Percentiles rank a stretch among this genome's conserved stretches.
Evolutionary conservation across 2,797 vertebrate species (phyloP).

Genomic region (Sebastes nivosus): DNA sequence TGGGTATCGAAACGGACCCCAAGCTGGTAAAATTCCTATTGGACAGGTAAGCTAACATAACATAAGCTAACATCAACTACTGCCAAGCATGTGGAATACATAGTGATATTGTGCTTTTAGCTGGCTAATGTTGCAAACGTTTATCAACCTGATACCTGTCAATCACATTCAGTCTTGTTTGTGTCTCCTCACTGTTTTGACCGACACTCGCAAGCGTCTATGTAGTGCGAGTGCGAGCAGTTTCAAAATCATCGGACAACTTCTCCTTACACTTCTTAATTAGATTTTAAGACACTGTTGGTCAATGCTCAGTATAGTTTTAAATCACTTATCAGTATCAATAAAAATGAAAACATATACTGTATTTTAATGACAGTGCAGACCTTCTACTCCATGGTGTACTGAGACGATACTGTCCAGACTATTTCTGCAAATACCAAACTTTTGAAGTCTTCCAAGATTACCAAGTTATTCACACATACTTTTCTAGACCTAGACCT

Average conservation of each 20-base stretch:
- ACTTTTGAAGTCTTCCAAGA: conserved; percentile 1
- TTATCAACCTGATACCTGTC: no score
- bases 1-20: no score
- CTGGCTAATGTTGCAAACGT: no score
- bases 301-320: not conserved
- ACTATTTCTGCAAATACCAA: not conserved
- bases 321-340: not conserved
- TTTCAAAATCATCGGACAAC: not conserved
- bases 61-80: no score
- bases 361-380: not conserved
- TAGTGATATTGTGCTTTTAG: no score
- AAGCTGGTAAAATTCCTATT: no score
- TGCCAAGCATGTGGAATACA: no score
- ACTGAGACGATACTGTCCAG: not conserved
- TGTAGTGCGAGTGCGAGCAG: not conserved
- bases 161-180: no score
- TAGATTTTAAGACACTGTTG: not conserved
- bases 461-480: conserved; percentile 12
- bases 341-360: not conserved
- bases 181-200: no score
- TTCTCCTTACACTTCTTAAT: not conserved
- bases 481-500: conserved; percentile 17
- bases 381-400: not conserved
- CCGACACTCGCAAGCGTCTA: no score
- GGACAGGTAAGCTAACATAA: no score